A percentile compares a stretch with the other conserved stretches of the same genome.
phyloP scores from a whole-genome alignment of 2,888 invertebrate species.

The Cheilosia vernalis region DNA sequence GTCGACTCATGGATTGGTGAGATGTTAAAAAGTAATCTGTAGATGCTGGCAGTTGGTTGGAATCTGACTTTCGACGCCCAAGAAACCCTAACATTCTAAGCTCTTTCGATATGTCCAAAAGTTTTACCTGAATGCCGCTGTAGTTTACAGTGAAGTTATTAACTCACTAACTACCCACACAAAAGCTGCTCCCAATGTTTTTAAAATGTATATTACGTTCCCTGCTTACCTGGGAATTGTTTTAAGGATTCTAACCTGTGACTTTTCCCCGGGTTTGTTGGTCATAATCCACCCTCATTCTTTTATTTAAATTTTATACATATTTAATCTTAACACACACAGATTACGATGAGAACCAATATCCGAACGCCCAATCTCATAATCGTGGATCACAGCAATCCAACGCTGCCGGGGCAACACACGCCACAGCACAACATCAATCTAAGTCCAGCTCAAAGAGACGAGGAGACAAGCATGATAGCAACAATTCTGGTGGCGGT shows the following conservation, averaged over 20 bases:
- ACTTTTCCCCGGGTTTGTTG: neutral
- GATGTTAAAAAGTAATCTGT: too few relatives aligned
- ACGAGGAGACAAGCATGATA: constrained; percentile 79
- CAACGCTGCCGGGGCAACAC: constrained; percentile 48
- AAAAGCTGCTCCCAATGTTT: too few relatives aligned
- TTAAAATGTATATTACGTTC: too few relatives aligned
- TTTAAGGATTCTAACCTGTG: neutral
- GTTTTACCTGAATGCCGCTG: too few relatives aligned
- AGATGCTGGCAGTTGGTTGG: too few relatives aligned
- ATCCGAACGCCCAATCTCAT: constrained; percentile 70
- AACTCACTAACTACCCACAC: too few relatives aligned
- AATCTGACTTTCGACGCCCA: too few relatives aligned
- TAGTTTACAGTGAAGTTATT: too few relatives aligned
- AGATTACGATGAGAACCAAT: constrained; percentile 82
- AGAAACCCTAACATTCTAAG: too few relatives aligned
- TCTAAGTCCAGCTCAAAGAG: constrained; percentile 76
- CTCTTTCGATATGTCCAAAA: neutral
- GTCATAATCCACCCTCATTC: neutral
- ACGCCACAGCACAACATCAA: constrained; percentile 57
- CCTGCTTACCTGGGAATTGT: too few relatives aligned
- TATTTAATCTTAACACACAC: neutral
- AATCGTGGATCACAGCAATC: constrained; percentile 61
- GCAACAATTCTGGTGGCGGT: constrained; percentile 78
- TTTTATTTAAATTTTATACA: neutral
- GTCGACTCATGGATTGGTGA: too few relatives aligned